Base-by-base conservation (phyloP, 2,113 vertebrate species). In the Arvicanthis niloticus region DNA sequence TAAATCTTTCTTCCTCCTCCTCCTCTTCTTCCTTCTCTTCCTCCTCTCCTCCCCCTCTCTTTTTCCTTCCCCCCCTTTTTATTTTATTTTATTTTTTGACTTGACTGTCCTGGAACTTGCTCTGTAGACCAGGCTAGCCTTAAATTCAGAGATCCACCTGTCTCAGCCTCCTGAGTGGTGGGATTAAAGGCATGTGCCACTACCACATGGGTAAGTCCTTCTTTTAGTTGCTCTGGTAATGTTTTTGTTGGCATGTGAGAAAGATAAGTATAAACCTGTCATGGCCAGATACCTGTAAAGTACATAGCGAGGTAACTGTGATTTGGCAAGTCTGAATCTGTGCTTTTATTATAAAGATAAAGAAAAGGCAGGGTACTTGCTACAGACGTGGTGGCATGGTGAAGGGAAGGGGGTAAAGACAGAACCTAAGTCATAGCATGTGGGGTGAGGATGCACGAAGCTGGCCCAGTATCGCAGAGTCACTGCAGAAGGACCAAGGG, bases 341-440 rank as follows among this genome's bases (percentile, higher is more conserved):
- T 45, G 8, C 72, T 91, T 21, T 75, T 81, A 4, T 72, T 89
- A 7, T 29, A 48, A 89, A 12, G 29, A 86, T 91, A 48, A 75
- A 77, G 89, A 48, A 62, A 96, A 93, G 75, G 17, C 45, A 70
- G 40, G n/a, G 76, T 73, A 26, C 22, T 81, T 31, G 68, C 53
- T 88, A 81, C 51, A 78, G 70, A 91, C 91, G 84, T 88, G 5
- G 6, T 88, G 17, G 31, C 6, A 4, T 60, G 3, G 67, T 60
- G 62, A 67, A 78, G 24, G 16, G 22, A 65, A 75, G 19, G 77
- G 48, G 62, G 60, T 62, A 92, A 37, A 91, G 73, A 31, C 62
- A 24, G 58, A 53, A 89, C 45, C 10, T 21, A 53, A 73, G 16
- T 88, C 62, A 72, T 7, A 91, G 0, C 24, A 4, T 29, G 3